Evolutionary conservation across 1,140 invertebrate genomes (phyloP), one percentile per base, ranked within the genome.

Genomic region (Schlechtendalia chinensis): DNA sequence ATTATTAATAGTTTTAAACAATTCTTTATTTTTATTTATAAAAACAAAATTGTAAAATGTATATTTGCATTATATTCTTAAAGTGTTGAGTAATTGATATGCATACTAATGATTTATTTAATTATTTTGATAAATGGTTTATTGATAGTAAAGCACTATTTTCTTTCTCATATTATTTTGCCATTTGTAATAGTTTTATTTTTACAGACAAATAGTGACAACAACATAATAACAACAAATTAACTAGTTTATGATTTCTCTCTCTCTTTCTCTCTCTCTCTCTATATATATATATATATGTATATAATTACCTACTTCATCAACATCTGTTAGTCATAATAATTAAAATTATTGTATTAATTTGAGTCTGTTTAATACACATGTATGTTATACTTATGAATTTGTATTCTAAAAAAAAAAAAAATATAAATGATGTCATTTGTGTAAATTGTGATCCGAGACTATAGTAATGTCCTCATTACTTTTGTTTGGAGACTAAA

Each of bases 381-480:
- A 69, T 24, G 24, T 58, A 10, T 5, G 5, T 69, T 8, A 69
- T 24, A 69, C 47, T 69, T 69, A 69, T 47, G 5, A n/a, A n/a
- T n/a, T n/a, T n/a, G n/a, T n/a, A n/a, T 47, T 69, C n/a, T 22
- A 22, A 50, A 50, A 47, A 50, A 50, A 39, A 63, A 67, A 69
- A 69, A 50, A 12, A n/a, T n/a, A n/a, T n/a, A n/a, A n/a, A 47
- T 24, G 45, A 47, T 67, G 19, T 67, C 19, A 67, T 67, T 67
- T 11, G n/a, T 39, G 1, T 67, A 67, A 67, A 67, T 67, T 39
- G 32, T 22, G 32, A 45, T 67, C 29, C 32, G 29, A 67, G 32
- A 67, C 63, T 67, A 65, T 5, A 45, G 39, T 45, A 12, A 67
- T 67, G 63, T 67, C 29, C 32, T 67, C 32, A 19, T 39, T 67